Base-by-base conservation (phyloP, 2,888 invertebrate species). In the Pristionchus entomophagus region DNA sequence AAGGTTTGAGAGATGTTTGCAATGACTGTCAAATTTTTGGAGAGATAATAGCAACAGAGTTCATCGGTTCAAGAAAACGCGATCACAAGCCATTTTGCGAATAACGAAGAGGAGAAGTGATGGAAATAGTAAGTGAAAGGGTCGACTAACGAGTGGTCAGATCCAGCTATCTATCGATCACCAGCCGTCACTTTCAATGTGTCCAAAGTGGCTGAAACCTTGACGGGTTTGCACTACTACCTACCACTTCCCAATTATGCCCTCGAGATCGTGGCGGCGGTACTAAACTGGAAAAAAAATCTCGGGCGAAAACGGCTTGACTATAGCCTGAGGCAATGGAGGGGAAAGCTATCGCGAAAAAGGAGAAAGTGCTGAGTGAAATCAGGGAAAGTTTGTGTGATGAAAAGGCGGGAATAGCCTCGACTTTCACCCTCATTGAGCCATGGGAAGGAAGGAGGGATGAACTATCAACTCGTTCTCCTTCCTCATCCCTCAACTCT, bases 331-430 rank as follows among this genome's bases (percentile, higher is more conserved):
- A 65, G 65, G 32, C 35, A 35, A 65, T 35, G 65, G 65, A 65
- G 32, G 65, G 35, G 65, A 65, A 65, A 65, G 35, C 32, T 22
- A 35, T 0, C 65, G 12, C 65, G 35, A 14, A 32, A 35, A 65
- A 65, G 35, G 65, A 3, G 65, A 65, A 65, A 65, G 65, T 65
- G 65, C 65, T 65, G 19, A 29, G 65, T 35, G 65, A 65, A 65
- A 65, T 65, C 65, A 65, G 65, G 35, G 65, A 65, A 65, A 65
- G 65, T 65, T 65, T 65, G 65, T 65, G 65, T 65, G 65, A 65
- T 65, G 32, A 29, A 65, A 32, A 65, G 65, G 65, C 65, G 65
- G 65, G 35, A 62, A 65, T 35, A 32, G 56, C 56, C 62, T 65
- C 65, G 8, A 29, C 65, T 65, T 65, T 35, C 65, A 19, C 17